These are phyloP conservation scores for Melospiza melodia DNA, from an alignment of 2,113 vertebrate species.

Conservation along the genomic window DNA sequence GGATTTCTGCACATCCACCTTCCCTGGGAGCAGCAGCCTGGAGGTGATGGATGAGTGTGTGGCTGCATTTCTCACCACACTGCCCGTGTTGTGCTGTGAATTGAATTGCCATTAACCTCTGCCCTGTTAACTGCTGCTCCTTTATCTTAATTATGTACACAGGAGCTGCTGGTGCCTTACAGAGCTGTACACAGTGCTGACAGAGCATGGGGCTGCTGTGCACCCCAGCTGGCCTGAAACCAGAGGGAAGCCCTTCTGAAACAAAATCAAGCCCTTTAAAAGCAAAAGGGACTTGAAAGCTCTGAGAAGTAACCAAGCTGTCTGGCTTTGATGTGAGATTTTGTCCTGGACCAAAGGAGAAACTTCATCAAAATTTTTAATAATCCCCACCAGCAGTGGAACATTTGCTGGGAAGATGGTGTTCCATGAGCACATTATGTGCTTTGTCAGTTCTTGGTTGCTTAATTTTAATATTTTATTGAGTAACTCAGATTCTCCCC, in stretches of 20 bases:
- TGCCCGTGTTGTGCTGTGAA: neutral
- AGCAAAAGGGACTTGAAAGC: neutral
- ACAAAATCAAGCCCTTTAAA: neutral
- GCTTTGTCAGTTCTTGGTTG: neutral
- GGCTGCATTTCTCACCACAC: neutral
- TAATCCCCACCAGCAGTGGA: neutral
- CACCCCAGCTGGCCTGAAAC: neutral
- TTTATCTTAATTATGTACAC: neutral
- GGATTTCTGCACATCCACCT: neutral
- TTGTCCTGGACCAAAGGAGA: neutral
- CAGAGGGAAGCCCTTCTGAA: neutral
- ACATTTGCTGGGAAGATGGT: neutral
- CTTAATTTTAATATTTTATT: neutral
- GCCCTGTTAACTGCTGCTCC: neutral
- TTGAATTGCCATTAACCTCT: neutral
- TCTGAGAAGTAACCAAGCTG: neutral
- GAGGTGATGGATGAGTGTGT: neutral
- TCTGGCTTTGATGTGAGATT: neutral
- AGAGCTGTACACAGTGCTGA: fast-evolving
- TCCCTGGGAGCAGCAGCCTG: fast-evolving
- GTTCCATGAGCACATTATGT: neutral
- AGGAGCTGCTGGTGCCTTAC: neutral
- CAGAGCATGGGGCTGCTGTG: fast-evolving
- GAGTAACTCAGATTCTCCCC: neutral
- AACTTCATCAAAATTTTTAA: neutral